Evolutionary conservation across 2,797 vertebrate species (phyloP).

Genomic region (Morus bassanus): DNA sequence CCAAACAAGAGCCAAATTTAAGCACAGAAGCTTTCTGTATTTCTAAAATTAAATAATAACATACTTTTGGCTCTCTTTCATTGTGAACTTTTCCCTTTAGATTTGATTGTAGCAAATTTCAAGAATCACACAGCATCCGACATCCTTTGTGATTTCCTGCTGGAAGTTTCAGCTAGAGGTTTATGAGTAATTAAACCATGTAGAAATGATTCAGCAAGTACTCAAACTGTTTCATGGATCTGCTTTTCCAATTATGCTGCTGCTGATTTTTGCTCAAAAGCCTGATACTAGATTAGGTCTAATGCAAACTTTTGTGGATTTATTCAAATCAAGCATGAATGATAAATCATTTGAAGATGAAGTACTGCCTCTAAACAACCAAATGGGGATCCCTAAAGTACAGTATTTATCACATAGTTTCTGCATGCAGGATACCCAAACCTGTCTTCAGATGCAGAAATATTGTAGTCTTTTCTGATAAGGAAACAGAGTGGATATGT

Average conservation of each 20-base stretch:
- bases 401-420: accelerated
- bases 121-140: too few relatives aligned
- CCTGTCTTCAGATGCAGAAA: not conserved
- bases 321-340: not conserved
- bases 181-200: not conserved
- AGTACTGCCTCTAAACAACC: not conserved
- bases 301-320: not conserved
- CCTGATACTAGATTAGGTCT: not conserved
- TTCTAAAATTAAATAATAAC: not conserved
- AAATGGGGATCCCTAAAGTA: not conserved
- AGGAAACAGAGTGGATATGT: not conserved
- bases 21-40: not conserved
- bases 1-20: not conserved
- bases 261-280: not conserved
- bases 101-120: not conserved
- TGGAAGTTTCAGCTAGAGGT: not conserved
- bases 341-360: not conserved
- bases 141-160: not conserved
- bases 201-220: not conserved
- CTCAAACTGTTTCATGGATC: not conserved
- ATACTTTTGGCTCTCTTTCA: not conserved
- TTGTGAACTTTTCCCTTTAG: not conserved
- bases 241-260: not conserved
- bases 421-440: not conserved
- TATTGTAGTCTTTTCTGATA: not conserved